Conservation (phyloP, 2,888 invertebrate species). For the Teinopalpus imperialis region DNA sequence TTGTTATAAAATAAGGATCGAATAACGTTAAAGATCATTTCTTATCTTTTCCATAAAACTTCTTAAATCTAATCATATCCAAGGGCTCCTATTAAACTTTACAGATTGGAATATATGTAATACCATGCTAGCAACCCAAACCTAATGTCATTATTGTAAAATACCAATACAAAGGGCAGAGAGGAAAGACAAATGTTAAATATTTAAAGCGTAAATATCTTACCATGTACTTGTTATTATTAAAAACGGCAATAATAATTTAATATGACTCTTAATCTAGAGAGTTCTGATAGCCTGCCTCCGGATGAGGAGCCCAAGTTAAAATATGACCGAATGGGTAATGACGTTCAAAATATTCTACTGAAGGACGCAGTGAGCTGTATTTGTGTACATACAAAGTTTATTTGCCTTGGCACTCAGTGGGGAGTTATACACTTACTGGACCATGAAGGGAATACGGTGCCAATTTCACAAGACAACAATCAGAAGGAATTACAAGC, state of each 20-base stretch:
- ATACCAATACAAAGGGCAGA: slow-evolving; percentile 28
- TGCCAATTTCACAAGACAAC: slow-evolving; percentile 79
- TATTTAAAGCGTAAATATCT: slow-evolving; percentile 3
- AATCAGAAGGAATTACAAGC: slow-evolving; percentile 87
- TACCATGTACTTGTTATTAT: slow-evolving; percentile 24
- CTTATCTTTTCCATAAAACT: no score
- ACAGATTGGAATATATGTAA: no score
- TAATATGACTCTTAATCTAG: slow-evolving; percentile 65
- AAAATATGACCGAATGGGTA: slow-evolving; percentile 93
- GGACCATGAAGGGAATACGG: slow-evolving; percentile 94
- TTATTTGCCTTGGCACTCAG: slow-evolving; percentile 95
- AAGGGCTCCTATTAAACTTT: no score
- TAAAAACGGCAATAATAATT: neutral
- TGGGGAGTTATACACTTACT: slow-evolving; percentile 95
- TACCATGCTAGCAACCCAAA: slow-evolving; percentile 6
- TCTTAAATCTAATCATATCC: no score
- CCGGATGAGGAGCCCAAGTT: slow-evolving; percentile 90
- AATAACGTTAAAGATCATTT: no score
- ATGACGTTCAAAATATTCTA: slow-evolving; percentile 92
- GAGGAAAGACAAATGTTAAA: slow-evolving; percentile 15
- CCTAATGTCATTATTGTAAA: slow-evolving; percentile 15
- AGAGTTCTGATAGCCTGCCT: slow-evolving; percentile 68
- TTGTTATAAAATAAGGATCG: no score
- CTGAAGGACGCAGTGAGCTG: slow-evolving; percentile 93
- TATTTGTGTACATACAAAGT: slow-evolving; percentile 96